These are phyloP conservation scores for Lepus townsendii DNA, from an alignment of 2,797 vertebrate genomes.

Conservation along the genomic window DNA sequence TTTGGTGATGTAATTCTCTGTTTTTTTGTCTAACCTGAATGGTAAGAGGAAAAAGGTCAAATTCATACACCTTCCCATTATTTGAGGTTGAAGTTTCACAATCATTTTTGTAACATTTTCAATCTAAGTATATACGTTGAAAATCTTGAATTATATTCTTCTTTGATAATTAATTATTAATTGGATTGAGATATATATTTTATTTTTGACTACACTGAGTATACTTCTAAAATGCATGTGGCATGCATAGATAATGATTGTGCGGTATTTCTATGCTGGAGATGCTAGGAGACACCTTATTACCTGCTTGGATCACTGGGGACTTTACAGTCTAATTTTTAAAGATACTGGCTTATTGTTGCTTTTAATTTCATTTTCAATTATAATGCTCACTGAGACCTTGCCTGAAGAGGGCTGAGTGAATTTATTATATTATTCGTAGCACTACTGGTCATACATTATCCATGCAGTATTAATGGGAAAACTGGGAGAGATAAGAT, in stretches of 20 bases:
- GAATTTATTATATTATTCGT: constrained; percentile 67
- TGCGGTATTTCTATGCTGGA: constrained; percentile 17
- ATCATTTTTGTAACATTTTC: constrained; percentile 55
- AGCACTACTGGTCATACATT: constrained; percentile 56
- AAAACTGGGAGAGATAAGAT: constrained; percentile 79
- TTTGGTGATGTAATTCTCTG: constrained; percentile 57
- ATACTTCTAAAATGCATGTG: constrained; percentile 42
- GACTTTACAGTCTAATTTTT: constrained; percentile 73
- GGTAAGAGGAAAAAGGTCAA: constrained; percentile 6
- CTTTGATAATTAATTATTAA: constrained; percentile 32
- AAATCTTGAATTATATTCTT: constrained; percentile 53
- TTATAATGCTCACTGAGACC: constrained; percentile 59
- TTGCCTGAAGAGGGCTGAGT: constrained; percentile 63
- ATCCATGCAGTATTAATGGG: constrained; percentile 72
- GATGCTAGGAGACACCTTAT: constrained; percentile 40
- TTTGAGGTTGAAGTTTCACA: not conserved
- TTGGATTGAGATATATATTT: constrained; percentile 13
- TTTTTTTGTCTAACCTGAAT: constrained; percentile 56
- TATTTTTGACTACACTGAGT: constrained; percentile 25
- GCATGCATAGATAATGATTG: not conserved
- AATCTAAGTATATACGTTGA: constrained; percentile 49
- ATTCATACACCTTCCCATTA: constrained; percentile 15
- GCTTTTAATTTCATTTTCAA: constrained; percentile 79
- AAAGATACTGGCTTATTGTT: constrained; percentile 70
- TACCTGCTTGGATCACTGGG: constrained; percentile 57